Evolutionary conservation across 2,113 vertebrate genomes (phyloP).

Genomic region (Percina caprodes): DNA sequence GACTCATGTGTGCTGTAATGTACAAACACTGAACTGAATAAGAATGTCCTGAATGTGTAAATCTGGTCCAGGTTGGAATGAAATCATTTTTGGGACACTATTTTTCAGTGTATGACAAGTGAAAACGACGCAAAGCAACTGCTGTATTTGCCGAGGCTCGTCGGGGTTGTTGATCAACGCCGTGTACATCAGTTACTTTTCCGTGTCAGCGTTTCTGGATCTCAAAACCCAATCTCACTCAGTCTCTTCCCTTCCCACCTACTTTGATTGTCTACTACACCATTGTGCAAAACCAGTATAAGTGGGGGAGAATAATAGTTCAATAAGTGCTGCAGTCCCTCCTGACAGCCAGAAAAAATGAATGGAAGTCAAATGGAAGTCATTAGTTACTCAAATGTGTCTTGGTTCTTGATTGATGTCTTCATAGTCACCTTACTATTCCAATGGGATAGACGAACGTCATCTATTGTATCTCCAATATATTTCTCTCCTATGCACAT

Average conservation of each 20-base stretch:
- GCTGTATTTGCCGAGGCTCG: neutral
- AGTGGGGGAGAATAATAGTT: neutral
- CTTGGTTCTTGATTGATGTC: neutral
- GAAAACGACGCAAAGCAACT: neutral
- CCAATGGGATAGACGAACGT: neutral
- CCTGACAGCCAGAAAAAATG: neutral
- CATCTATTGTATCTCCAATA: neutral
- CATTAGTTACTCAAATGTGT: neutral
- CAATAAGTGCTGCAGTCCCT: neutral
- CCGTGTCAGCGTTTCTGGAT: neutral
- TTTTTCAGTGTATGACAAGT: neutral
- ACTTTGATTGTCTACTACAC: neutral
- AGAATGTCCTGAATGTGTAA: neutral
- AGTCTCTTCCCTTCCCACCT: neutral
- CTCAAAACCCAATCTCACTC: neutral
- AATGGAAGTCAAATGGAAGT: neutral
- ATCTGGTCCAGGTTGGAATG: neutral
- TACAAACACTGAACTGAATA: constrained; percentile 41
- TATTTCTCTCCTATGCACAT: neutral
- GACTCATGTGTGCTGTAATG: constrained; percentile 14
- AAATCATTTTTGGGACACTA: too few species aligned
- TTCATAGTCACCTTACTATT: neutral
- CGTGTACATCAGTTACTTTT: neutral
- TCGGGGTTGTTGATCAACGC: neutral
- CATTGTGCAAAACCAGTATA: neutral